Evolutionary conservation across 2,888 invertebrate genomes (phyloP), one percentile per base, ranked within the genome.

Genomic region (Dyspetes luteomarginatus): DNA sequence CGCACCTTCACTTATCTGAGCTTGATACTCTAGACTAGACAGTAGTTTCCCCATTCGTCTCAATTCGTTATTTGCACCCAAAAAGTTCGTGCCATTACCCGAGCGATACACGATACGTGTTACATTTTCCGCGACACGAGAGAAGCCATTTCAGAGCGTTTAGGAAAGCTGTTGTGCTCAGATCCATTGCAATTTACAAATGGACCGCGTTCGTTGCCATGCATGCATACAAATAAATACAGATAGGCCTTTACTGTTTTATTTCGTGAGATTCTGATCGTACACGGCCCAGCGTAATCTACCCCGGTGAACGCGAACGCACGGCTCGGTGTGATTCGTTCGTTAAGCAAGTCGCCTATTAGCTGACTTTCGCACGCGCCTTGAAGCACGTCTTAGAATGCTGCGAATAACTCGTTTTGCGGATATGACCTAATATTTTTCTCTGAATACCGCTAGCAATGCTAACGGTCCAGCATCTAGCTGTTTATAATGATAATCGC

Each of bases 151-250:
- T 30, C 4, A 52, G n/a, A 1, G 22, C 15, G 5, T 22, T 28
- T 5, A 58, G 22, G 4, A 68, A 68, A 0, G 68, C 28, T 0
- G 50, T 36, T 0, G 30, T 84, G 92, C 92, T 73, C 86, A 93
- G 93, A 4, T 93, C 94, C 1, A 1, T 36, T 36, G 12, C 36
- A 36, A 36, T 36, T 36, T 36, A 1, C 2, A 36, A 12, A 36
- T 36, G 36, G 12, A 36, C 36, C 12, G 36, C 1, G 7, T 36
- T 36, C 5, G 36, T 36, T 5, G 36, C 36, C 36, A 36, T 36
- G 36, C n/a, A n/a, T n/a, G n/a, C 36, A 36, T 36, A 36, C 36
- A 30, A 30, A 30, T 7, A 36, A 12, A 36, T 5, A 5, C 36
- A 36, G 36, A 36, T 36, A 36, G 36, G 36, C 36, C 36, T 2